phyloP scores from a whole-genome alignment of 2,113 vertebrate genomes.

The Lucifuga dentata region DNA sequence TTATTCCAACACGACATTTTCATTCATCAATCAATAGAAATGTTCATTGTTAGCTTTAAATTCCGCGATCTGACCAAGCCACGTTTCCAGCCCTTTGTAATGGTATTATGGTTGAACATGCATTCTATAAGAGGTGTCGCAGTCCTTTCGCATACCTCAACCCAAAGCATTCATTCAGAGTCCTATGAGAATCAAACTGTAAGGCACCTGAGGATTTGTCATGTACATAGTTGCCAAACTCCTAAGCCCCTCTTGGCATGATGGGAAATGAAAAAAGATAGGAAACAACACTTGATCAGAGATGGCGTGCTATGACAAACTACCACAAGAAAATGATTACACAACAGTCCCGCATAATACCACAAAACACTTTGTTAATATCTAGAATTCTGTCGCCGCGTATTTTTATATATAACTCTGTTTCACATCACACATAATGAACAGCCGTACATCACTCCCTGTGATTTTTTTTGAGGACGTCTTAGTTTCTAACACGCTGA shows the following conservation, averaged over 20 bases:
- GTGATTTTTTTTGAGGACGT: constrained; percentile 27
- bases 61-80: constrained; percentile 53
- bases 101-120: constrained; percentile 50
- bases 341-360: constrained; percentile 58
- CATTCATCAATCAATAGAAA: constrained; percentile 52
- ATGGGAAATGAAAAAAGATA: constrained; percentile 26
- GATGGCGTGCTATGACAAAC: neutral
- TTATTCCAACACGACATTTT: constrained; percentile 55
- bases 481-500: constrained; percentile 21
- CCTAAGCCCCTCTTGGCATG: constrained; percentile 62
- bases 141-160: constrained; percentile 43
- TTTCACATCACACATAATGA: constrained; percentile 22
- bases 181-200: constrained; percentile 72
- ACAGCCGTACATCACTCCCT: constrained; percentile 15
- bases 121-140: constrained; percentile 55
- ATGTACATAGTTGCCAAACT: constrained; percentile 78
- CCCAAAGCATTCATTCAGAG: constrained; percentile 60
- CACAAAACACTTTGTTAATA: constrained; percentile 25
- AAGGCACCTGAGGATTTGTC: constrained; percentile 85
- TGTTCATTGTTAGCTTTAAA: constrained; percentile 23
- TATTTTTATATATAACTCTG: constrained; percentile 1
- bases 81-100: constrained; percentile 74
- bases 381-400: neutral
- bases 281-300: constrained; percentile 8
- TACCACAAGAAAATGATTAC: constrained; percentile 29